Base-by-base conservation (phyloP, 2,888 invertebrate genomes). In the Coelopa pilipes region DNA sequence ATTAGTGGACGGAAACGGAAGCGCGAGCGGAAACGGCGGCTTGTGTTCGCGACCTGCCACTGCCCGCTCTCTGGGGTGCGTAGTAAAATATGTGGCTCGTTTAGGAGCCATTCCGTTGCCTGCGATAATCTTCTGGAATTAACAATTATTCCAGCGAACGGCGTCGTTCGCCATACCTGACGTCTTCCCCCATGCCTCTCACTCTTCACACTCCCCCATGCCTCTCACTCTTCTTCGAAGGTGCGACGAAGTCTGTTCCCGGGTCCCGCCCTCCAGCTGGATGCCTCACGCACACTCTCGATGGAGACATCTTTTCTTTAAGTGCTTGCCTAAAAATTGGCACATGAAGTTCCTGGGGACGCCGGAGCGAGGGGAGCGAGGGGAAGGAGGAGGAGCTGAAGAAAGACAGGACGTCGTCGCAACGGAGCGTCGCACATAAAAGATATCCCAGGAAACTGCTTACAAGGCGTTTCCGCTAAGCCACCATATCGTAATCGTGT, bases 61-160 rank as follows among this genome's bases (percentile, higher is more conserved):
- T 7, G 2, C 34, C 7, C 34, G 2, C 34, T 34, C 34, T 34
- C 34, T 34, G 7, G 34, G 34, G 34, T 34, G 34, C 34, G 34
- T 34, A 34, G 34, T 34, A 34, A 62, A 62, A 62, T 21, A 21
- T 34, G 34, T 62, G 34, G 34, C 34, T 13, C 45, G 62, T 62
- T 62, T 15, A 62, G 34, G 46, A 59, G 19, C 17, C n/a, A 57
- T 57, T 45, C 13, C 3, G 66, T 66, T 50, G 17, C 19, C 45
- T 34, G 69, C 57, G 69, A 69, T 69, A 69, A 69, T 69, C 69
- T 69, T 34, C 50, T 19, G 50, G 50, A 49, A 66, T 66, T 66
- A 66, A 53, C 66, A 66, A 66, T 49, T 24, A 66, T 66, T 47
- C 10, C 3, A 4, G 13, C 53, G 53, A 2, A 53, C 34, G 53